These are phyloP conservation scores for Camponotus floridanus DNA, from an alignment of 1,140 invertebrate species.

Conservation along the genomic window DNA sequence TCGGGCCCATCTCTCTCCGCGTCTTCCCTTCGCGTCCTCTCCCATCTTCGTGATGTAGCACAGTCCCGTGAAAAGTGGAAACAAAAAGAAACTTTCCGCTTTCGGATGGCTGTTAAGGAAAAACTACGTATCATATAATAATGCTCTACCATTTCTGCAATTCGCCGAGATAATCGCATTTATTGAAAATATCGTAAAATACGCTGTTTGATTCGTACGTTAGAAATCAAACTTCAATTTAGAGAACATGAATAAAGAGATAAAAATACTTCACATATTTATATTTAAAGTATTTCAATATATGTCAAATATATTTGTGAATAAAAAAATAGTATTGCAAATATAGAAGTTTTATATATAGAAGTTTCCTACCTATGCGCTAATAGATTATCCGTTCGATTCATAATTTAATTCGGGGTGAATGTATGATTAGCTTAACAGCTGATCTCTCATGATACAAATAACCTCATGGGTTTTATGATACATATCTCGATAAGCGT, in stretches of 20 bases:
- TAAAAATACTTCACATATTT: neutral
- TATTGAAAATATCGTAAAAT: neutral
- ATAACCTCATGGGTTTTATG: neutral
- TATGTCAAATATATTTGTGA: neutral
- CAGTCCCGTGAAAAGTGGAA: constrained; percentile 48
- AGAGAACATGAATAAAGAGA: neutral
- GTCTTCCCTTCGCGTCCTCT: constrained; percentile 32
- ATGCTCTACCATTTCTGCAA: neutral
- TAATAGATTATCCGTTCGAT: neutral
- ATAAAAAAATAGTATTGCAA: neutral
- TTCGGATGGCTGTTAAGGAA: constrained; percentile 33
- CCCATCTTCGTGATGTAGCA: constrained; percentile 8
- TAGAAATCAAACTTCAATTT: neutral
- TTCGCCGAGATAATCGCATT: neutral
- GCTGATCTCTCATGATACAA: neutral
- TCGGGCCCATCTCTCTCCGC: constrained; percentile 32
- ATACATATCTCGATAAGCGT: neutral
- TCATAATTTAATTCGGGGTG: neutral
- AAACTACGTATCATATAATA: constrained; percentile 21
- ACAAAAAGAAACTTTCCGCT: constrained; percentile 59
- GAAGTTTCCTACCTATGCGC: neutral
- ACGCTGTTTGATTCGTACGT: neutral
- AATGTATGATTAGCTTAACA: neutral
- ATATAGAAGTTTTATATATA: too few relatives aligned
- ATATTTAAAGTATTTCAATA: neutral